phyloP scores from a whole-genome alignment of 2,113 vertebrate species.

The Columba livia region DNA sequence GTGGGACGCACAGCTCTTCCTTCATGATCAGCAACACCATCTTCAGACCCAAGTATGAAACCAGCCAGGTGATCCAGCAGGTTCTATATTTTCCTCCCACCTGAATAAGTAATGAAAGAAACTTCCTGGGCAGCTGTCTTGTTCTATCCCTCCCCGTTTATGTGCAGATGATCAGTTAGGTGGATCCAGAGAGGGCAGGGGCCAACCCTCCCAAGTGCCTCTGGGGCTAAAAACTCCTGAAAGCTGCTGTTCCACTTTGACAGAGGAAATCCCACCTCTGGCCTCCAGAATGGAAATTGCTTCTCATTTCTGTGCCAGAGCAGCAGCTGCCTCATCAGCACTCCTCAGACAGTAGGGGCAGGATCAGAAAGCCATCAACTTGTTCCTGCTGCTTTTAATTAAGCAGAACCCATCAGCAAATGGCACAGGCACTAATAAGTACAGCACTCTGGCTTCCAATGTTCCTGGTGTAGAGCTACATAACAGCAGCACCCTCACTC shows the following conservation, averaged over 20 bases:
- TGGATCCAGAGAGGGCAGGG: not conserved
- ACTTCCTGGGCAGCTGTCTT: not conserved
- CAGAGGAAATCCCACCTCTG: not conserved
- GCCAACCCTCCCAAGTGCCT: not conserved
- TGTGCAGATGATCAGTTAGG: not conserved
- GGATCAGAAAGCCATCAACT: not conserved
- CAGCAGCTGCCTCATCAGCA: not conserved
- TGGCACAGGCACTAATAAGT: not conserved
- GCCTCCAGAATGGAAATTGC: not conserved
- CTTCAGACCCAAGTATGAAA: not conserved
- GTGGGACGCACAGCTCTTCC: not conserved
- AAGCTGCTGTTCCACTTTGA: not conserved
- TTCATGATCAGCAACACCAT: not conserved
- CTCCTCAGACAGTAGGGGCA: not conserved
- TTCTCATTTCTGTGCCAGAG: not conserved
- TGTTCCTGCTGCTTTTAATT: conserved; percentile 10
- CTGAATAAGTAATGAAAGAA: not conserved
- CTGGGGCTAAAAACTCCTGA: not conserved
- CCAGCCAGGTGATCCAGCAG: not conserved
- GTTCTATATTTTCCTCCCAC: not conserved
- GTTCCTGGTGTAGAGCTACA: not conserved
- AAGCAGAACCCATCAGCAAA: not conserved
- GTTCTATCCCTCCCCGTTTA: not conserved
- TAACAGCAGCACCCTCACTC: not conserved
- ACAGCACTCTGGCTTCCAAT: not conserved